Conservation (phyloP, 2,113 vertebrate species). For the Trogon surrucura region DNA sequence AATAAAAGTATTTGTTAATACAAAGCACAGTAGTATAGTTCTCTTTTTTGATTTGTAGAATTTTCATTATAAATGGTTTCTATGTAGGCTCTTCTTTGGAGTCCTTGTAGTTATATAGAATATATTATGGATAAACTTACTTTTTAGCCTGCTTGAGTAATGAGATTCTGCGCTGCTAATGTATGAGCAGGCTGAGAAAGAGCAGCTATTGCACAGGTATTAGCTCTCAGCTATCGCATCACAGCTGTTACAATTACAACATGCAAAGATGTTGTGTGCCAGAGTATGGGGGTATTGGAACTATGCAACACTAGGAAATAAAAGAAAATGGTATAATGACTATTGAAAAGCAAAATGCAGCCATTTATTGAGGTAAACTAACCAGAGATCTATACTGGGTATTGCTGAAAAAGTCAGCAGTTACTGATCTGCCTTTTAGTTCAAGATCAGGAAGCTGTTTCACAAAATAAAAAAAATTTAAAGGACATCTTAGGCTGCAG, state of each 20-base stretch:
- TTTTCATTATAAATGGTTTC: background rate
- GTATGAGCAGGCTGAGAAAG: background rate
- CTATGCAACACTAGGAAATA: background rate
- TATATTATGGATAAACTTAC: background rate
- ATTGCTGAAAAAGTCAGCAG: background rate
- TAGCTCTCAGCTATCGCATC: background rate
- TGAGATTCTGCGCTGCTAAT: background rate
- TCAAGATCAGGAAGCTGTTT: background rate
- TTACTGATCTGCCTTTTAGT: background rate
- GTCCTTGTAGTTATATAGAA: background rate
- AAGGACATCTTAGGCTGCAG: background rate
- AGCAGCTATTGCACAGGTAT: background rate
- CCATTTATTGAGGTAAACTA: background rate
- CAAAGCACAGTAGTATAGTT: background rate
- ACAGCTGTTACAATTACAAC: background rate
- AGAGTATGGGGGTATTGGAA: no score
- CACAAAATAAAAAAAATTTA: background rate
- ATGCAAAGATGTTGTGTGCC: background rate
- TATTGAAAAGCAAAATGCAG: background rate
- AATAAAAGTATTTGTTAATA: background rate
- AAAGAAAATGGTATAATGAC: background rate
- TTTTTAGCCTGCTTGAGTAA: background rate
- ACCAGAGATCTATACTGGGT: background rate
- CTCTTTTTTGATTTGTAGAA: background rate
- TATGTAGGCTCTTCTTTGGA: background rate